Evolutionary conservation across 2,113 vertebrate genomes (phyloP).

Genomic region (Falcunculus frontatus): DNA sequence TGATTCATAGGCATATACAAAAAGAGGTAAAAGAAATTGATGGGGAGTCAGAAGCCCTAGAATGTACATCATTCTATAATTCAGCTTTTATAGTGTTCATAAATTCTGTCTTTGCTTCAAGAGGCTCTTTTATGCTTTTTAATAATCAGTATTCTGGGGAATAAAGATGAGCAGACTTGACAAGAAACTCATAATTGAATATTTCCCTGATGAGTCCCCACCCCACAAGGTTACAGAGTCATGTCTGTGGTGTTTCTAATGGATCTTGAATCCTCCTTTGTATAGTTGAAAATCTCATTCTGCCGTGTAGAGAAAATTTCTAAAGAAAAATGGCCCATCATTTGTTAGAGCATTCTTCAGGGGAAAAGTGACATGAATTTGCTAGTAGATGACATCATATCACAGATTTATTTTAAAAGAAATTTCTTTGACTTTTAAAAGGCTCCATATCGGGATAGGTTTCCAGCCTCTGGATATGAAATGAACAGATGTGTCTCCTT

Average conservation of each 20-base stretch:
- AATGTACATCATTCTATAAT: not conserved
- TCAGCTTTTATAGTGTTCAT: slow-evolving; percentile 4
- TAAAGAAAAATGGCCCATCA: not conserved
- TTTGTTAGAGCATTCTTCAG: not conserved
- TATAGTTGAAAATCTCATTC: not conserved
- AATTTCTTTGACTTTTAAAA: not conserved
- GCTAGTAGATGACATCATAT: not conserved
- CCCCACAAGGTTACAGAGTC: not conserved
- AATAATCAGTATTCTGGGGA: not conserved
- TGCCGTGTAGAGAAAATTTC: not conserved
- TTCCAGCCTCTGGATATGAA: not conserved
- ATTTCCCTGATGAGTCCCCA: not conserved
- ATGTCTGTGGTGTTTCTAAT: not conserved
- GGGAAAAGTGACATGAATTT: not conserved
- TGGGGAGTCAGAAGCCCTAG: not conserved
- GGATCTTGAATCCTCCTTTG: not conserved
- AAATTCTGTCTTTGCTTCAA: slow-evolving; percentile 18
- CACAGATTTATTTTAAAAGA: not conserved
- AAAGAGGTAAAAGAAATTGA: not conserved
- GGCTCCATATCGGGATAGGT: not conserved
- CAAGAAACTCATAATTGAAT: not conserved
- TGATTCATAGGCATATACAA: not conserved
- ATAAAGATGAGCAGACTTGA: not conserved
- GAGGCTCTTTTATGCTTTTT: not conserved
- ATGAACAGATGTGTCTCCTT: not conserved